Conservation (phyloP, 2,113 vertebrate species). For the Carollia perspicillata region DNA sequence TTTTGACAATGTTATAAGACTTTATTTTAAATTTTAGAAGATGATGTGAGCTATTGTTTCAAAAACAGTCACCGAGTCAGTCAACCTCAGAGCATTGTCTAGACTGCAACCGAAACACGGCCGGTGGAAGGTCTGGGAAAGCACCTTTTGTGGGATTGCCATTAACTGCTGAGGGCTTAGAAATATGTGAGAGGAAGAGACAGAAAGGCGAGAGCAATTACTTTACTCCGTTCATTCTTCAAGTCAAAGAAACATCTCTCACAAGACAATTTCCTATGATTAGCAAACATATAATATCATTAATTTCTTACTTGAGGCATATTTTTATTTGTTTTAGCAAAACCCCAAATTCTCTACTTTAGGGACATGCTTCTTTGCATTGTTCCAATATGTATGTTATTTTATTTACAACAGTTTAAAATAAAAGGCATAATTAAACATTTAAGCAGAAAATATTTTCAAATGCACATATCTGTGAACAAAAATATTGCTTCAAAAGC, state of each 20-base stretch:
- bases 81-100: background rate
- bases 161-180: background rate
- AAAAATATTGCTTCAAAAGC: conserved; percentile 11
- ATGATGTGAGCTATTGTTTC: conserved; percentile 27
- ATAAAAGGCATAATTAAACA: background rate
- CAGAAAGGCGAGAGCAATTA: conserved; percentile 1
- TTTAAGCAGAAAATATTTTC: background rate
- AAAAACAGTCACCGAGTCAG: background rate
- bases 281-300: background rate
- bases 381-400: background rate
- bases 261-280: background rate
- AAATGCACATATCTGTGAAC: background rate
- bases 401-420: conserved; percentile 23
- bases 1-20: background rate
- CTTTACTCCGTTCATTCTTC: background rate
- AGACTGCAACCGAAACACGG: background rate
- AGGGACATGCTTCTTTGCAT: background rate
- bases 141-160: background rate
- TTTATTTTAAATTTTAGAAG: conserved; percentile 29
- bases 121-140: background rate
- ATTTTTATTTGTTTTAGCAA: conserved; percentile 33
- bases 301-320: background rate
- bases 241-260: background rate
- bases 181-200: conserved; percentile 1
- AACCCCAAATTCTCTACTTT: background rate